phyloP scores from a whole-genome alignment of 2,113 vertebrate species.

The Callorhinus ursinus region DNA sequence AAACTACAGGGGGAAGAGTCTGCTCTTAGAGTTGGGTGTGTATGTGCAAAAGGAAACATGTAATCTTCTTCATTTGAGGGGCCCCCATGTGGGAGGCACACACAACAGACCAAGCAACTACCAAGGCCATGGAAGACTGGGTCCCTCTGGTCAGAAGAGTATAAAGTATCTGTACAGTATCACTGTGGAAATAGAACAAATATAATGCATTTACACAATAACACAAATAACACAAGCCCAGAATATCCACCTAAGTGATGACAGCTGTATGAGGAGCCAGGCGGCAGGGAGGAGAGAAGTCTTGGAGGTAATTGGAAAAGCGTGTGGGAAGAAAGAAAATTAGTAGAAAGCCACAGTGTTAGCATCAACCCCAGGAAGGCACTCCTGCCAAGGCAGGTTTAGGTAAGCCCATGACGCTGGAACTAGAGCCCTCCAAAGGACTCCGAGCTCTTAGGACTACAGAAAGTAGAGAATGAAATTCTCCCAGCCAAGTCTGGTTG shows the following conservation, averaged over 20 bases:
- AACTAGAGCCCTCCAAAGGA: neutral
- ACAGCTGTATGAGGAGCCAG: slow-evolving; percentile 47
- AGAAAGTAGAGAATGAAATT: neutral
- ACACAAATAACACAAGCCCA: neutral
- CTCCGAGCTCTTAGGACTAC: neutral
- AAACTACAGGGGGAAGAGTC: neutral
- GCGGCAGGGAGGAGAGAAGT: neutral
- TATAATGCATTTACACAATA: neutral
- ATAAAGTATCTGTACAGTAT: neutral
- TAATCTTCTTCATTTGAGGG: neutral
- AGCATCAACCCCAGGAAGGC: neutral
- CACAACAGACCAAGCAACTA: neutral
- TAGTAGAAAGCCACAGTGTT: neutral
- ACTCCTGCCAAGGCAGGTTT: neutral
- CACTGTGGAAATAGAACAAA: neutral
- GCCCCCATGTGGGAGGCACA: neutral
- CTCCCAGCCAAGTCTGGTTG: neutral
- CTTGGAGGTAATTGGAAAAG: slow-evolving; percentile 25
- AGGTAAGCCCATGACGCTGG: neutral
- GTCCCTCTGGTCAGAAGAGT: neutral
- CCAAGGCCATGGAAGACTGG: neutral
- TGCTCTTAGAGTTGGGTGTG: neutral
- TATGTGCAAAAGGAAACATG: slow-evolving; percentile 28
- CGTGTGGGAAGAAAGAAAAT: neutral
- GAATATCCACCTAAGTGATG: slow-evolving; percentile 45